These are phyloP conservation scores for Otolemur crassicaudatus DNA, from an alignment of 2,797 vertebrate species.

Conservation along the genomic window DNA sequence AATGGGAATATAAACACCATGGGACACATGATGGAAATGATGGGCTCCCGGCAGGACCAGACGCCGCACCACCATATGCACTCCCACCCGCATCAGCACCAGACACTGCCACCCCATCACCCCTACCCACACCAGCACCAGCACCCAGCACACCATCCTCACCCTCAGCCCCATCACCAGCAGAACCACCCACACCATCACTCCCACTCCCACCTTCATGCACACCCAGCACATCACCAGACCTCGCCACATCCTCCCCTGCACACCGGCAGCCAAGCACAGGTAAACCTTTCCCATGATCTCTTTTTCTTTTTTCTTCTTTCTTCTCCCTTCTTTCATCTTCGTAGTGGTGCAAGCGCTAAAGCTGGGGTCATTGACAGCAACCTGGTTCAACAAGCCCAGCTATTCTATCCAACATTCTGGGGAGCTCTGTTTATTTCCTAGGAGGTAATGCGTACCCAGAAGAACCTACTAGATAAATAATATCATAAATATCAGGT, in stretches of 20 bases:
- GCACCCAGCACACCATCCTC: slow-evolving; percentile 91
- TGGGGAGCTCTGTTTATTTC: not conserved
- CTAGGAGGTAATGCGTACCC: not conserved
- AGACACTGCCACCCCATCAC: slow-evolving; percentile 95
- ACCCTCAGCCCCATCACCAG: slow-evolving; percentile 92
- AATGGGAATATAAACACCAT: slow-evolving; percentile 99
- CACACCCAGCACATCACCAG: slow-evolving; percentile 94
- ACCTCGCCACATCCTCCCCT: slow-evolving; percentile 96
- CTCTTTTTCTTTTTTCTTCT: not conserved
- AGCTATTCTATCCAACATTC: not conserved
- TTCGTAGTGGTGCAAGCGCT: not conserved
- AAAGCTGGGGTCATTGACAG: not conserved
- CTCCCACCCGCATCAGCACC: slow-evolving; percentile 94
- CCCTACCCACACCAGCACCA: slow-evolving; percentile 96
- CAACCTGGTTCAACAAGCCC: not conserved
- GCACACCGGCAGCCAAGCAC: slow-evolving; percentile 95
- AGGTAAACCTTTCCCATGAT: slow-evolving; percentile 88
- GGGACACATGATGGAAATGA: slow-evolving; percentile 99
- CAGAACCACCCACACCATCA: slow-evolving; percentile 94
- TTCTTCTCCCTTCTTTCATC: not conserved
- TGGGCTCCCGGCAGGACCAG: slow-evolving; percentile 97
- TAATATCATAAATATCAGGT: not conserved
- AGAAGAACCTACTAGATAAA: not conserved
- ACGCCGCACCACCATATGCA: slow-evolving; percentile 94
- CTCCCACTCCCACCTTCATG: slow-evolving; percentile 95